A percentile compares a stretch with the other conserved stretches of the same genome.
Conservation (phyloP, 2,888 invertebrate genomes). For the Tromatobia lineatoria region DNA sequence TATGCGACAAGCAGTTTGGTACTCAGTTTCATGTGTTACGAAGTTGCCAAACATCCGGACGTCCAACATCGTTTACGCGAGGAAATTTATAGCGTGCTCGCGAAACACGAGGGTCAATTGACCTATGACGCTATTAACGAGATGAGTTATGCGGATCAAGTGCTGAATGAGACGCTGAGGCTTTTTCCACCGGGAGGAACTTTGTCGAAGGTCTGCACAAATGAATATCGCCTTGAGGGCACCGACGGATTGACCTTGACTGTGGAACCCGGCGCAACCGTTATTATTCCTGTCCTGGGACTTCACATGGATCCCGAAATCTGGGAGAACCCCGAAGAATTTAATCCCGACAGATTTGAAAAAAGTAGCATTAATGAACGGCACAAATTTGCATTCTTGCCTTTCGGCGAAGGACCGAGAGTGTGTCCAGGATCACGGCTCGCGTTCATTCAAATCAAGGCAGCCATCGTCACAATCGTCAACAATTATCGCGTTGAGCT, state of each 20-base stretch:
- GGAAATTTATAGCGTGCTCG: slow-evolving; percentile 83
- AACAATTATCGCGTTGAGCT: slow-evolving; percentile 58
- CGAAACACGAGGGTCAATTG: slow-evolving; percentile 80
- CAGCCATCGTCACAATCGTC: slow-evolving; percentile 62
- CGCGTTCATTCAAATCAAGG: slow-evolving; percentile 64
- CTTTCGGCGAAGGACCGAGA: slow-evolving; percentile 69
- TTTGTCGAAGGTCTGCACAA: slow-evolving; percentile 69
- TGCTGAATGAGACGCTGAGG: slow-evolving; percentile 77
- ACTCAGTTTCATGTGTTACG: slow-evolving; percentile 84
- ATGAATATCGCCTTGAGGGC: slow-evolving; percentile 69
- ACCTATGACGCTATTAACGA: slow-evolving; percentile 85
- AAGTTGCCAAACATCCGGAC: slow-evolving; percentile 84
- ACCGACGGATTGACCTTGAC: slow-evolving; percentile 71
- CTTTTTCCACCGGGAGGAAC: slow-evolving; percentile 59
- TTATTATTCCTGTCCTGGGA: slow-evolving; percentile 69
- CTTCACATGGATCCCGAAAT: slow-evolving; percentile 67
- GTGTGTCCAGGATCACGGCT: slow-evolving; percentile 64
- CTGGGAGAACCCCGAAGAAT: slow-evolving; percentile 66
- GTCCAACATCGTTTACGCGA: slow-evolving; percentile 85
- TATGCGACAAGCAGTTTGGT: slow-evolving; percentile 86
- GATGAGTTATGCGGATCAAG: slow-evolving; percentile 86
- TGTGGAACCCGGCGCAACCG: slow-evolving; percentile 68
- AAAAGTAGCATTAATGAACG: slow-evolving; percentile 35
- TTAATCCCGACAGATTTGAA: slow-evolving; percentile 68
- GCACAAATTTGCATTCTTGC: slow-evolving; percentile 53